These are phyloP conservation scores for Serilophus lunatus DNA, from an alignment of 2,113 vertebrate species.

Conservation along the genomic window DNA sequence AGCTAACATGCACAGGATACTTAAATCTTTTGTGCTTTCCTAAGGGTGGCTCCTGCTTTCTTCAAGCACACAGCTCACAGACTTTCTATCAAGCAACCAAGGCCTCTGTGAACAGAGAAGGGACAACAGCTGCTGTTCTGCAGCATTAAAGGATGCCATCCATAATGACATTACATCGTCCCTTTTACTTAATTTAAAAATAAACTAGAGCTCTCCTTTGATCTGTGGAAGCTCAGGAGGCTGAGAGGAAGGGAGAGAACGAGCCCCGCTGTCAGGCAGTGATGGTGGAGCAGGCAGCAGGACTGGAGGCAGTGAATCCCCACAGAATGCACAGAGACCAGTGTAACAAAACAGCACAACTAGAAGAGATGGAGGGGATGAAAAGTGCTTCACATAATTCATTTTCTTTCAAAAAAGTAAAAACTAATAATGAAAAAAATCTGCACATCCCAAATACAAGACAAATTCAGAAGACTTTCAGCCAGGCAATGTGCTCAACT, in stretches of 20 bases:
- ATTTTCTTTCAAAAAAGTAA: not conserved
- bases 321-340: not conserved
- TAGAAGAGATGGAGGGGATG: not conserved
- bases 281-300: not conserved
- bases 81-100: not conserved
- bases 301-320: not conserved
- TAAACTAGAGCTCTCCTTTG: conserved; percentile 23
- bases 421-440: not conserved
- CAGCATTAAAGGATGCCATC: not conserved
- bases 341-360: not conserved
- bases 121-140: not conserved
- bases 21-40: not conserved
- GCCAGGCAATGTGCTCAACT: conserved; percentile 49
- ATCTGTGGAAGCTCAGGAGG: not conserved
- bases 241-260: not conserved
- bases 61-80: not conserved
- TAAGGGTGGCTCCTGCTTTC: not conserved
- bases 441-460: not conserved
- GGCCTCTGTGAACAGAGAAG: not conserved
- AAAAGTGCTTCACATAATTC: not conserved
- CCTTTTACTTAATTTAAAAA: conserved; percentile 41
- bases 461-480: conserved; percentile 62
- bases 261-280: not conserved
- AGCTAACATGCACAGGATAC: fast-evolving
- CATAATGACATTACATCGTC: not conserved